Conservation (phyloP, 2,888 invertebrate species). For the Polydrusus tereticollis region DNA sequence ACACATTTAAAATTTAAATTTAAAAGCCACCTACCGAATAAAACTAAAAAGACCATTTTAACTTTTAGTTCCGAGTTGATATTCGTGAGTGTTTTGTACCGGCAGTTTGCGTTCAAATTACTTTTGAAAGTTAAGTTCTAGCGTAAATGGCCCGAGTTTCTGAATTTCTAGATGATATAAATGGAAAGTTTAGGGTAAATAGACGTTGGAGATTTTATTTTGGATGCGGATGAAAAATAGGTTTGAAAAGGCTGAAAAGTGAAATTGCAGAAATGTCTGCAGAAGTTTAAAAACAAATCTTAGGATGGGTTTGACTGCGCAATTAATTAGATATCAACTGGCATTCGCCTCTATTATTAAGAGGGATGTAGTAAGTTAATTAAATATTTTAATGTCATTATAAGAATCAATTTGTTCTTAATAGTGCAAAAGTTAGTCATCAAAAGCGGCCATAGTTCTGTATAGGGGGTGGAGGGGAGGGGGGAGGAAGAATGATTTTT, state of each 20-base stretch:
- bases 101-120: slow-evolving; percentile 25
- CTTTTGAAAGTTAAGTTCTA: slow-evolving; percentile 30
- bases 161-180: slow-evolving; percentile 37
- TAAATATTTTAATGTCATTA: too few relatives aligned
- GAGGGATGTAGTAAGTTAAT: too few relatives aligned
- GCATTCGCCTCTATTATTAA: too few relatives aligned
- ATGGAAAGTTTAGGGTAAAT: slow-evolving; percentile 41
- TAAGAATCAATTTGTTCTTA: too few relatives aligned
- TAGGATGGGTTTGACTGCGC: not conserved
- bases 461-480: too few relatives aligned
- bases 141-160: slow-evolving; percentile 21
- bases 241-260: not conserved
- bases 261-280: not conserved
- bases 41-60: slow-evolving; percentile 7
- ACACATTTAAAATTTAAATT: slow-evolving; percentile 14
- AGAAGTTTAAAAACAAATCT: not conserved
- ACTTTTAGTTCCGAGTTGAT: slow-evolving; percentile 23
- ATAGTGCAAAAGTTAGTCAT: too few relatives aligned
- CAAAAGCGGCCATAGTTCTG: too few relatives aligned
- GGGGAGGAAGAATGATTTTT: too few relatives aligned
- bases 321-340: not conserved
- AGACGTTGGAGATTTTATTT: slow-evolving; percentile 25
- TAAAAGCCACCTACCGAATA: slow-evolving; percentile 3
- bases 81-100: slow-evolving; percentile 33
- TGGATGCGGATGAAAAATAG: slow-evolving; percentile 11